Conservation (phyloP, 1,140 invertebrate species). For the Cydia fagiglandana region DNA sequence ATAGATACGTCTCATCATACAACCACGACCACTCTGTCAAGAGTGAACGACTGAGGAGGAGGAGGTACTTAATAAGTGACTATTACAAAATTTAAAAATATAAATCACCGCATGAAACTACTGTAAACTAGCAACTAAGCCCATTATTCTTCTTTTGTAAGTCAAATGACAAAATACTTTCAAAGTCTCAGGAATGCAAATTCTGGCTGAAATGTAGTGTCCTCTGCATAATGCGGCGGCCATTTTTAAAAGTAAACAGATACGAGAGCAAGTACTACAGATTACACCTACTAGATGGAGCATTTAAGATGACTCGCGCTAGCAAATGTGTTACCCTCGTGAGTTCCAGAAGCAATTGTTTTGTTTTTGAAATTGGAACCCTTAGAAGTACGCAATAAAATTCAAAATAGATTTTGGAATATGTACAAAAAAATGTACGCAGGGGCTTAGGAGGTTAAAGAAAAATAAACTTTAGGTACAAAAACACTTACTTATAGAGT, state of each 20-base stretch:
- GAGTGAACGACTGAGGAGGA: too few relatives aligned
- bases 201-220: conserved; percentile 13
- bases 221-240: conserved; percentile 2
- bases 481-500: too few relatives aligned
- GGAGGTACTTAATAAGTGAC: too few relatives aligned
- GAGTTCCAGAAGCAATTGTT: too few relatives aligned
- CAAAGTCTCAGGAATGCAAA: conserved; percentile 1
- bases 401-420: too few relatives aligned
- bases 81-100: too few relatives aligned
- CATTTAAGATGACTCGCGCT: not conserved
- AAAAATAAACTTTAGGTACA: not conserved
- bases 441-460: too few relatives aligned
- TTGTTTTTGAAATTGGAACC: too few relatives aligned
- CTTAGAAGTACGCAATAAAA: too few relatives aligned
- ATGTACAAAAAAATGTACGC: too few relatives aligned
- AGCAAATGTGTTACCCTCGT: not conserved
- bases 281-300: not conserved
- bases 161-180: conserved; percentile 1
- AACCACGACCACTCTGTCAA: too few relatives aligned
- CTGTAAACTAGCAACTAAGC: conserved; percentile 1
- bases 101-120: not conserved
- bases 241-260: conserved; percentile 19
- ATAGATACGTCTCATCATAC: too few relatives aligned
- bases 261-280: not conserved
- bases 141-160: not conserved